Conservation (phyloP, 1,140 invertebrate genomes). For the Drosophila sturtevanti region DNA sequence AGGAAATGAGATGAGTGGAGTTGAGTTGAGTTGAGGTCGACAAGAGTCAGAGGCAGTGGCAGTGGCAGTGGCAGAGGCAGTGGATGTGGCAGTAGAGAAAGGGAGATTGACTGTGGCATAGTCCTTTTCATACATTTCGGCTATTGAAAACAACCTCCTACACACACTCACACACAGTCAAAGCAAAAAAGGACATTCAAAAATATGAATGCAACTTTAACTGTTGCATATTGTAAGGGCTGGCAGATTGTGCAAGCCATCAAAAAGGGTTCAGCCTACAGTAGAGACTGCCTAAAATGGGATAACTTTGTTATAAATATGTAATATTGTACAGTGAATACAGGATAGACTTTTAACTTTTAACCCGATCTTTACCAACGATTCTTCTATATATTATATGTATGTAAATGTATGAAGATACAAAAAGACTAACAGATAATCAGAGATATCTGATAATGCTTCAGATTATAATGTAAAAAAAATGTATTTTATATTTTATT, state of each 20-base stretch:
- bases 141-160: neutral
- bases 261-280: slow-evolving; percentile 19
- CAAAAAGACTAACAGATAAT: too few species aligned
- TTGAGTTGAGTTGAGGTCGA: slow-evolving; percentile 1
- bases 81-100: neutral
- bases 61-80: neutral
- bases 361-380: too few species aligned
- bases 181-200: slow-evolving; percentile 38
- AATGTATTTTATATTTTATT: too few species aligned
- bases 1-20: slow-evolving; percentile 10
- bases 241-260: neutral
- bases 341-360: too few species aligned
- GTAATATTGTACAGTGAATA: too few species aligned
- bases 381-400: too few species aligned
- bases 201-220: slow-evolving; percentile 38
- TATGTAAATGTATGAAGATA: too few species aligned
- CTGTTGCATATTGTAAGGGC: slow-evolving; percentile 11
- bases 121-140: slow-evolving; percentile 2
- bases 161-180: slow-evolving; percentile 3
- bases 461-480: too few species aligned
- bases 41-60: neutral
- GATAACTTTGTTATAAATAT: too few species aligned
- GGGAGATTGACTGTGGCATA: neutral
- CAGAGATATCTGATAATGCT: too few species aligned
- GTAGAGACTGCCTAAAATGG: neutral